A percentile compares a stretch with the other conserved stretches of the same genome.
Conservation (phyloP, 2,888 invertebrate genomes). For the Eupithecia vulgata region DNA sequence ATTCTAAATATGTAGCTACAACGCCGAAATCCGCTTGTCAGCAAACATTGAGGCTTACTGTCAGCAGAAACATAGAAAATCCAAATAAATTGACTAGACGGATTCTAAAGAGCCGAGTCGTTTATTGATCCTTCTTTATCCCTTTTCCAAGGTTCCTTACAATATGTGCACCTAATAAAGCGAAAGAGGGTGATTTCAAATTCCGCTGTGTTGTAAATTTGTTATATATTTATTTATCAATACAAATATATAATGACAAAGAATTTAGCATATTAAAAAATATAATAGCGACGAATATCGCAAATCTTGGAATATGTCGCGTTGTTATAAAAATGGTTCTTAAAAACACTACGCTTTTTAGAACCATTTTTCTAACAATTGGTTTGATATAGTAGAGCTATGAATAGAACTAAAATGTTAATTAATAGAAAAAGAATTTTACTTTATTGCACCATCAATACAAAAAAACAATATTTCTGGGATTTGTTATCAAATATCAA, state of each 20-base stretch:
- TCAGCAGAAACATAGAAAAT: background rate
- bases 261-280: background rate
- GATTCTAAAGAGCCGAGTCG: background rate
- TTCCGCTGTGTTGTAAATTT: too few relatives aligned
- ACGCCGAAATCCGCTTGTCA: background rate
- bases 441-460: too few relatives aligned
- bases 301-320: too few relatives aligned
- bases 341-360: background rate
- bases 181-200: background rate
- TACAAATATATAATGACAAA: background rate
- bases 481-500: too few relatives aligned
- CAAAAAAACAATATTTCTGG: too few relatives aligned
- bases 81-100: background rate
- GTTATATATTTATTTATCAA: background rate
- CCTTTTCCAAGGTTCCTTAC: background rate
- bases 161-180: background rate
- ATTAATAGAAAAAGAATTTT: too few relatives aligned
- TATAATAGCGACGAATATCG: too few relatives aligned
- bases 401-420: too few relatives aligned
- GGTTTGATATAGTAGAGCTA: background rate
- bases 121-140: background rate
- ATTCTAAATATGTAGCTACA: background rate
- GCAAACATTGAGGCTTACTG: background rate
- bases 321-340: too few relatives aligned
- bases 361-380: too few relatives aligned